Evolutionary conservation across 1,140 invertebrate genomes (phyloP), one percentile per base, ranked within the genome.

Genomic region (Laupala kohalensis): DNA sequence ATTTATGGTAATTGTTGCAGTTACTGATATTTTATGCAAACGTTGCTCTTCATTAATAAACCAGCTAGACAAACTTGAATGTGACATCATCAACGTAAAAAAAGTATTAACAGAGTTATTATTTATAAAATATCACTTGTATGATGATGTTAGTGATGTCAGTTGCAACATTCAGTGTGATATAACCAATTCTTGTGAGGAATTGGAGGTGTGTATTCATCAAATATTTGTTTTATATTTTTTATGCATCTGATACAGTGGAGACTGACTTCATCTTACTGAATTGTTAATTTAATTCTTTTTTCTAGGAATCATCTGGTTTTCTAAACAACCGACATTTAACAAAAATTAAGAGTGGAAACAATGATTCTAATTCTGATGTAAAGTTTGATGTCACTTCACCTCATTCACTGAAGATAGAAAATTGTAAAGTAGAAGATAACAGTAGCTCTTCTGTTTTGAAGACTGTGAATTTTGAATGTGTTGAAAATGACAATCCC

Each of bases 21-120:
- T 67, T 5, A 70, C 71, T 28, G 76, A 77, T 74, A 28, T 74
- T 62, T 67, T 77, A 30, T 77, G 76, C 63, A 72, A 73, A 64
- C 67, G 73, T 69, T 77, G 76, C 69, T 70, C 71, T 26, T 68
- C 73, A 6, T 72, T 77, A 63, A 64, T 77, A 13, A 76, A 74
- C 28, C 74, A 73, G 25, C 72, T 77, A 70, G 76, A 77, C 63
- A 75, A 76, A 72, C 68, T 77, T 15, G 75, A 77, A 73, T 73
- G 71, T 68, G 76, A 77, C 25, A 25, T 75, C 25, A 71, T 27
- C n/a, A 68, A 71, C 23, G 75, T 76, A 4, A 74, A 70, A 71
- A 76, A 72, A 67, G 73, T 74, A 24, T 37, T 77, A 25, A 75
- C 69, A 6, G 67, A 70, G 6, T 74, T 75, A 28, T 72, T 77